Conservation (phyloP, 2,888 invertebrate species). For the Thalpophila matura region DNA sequence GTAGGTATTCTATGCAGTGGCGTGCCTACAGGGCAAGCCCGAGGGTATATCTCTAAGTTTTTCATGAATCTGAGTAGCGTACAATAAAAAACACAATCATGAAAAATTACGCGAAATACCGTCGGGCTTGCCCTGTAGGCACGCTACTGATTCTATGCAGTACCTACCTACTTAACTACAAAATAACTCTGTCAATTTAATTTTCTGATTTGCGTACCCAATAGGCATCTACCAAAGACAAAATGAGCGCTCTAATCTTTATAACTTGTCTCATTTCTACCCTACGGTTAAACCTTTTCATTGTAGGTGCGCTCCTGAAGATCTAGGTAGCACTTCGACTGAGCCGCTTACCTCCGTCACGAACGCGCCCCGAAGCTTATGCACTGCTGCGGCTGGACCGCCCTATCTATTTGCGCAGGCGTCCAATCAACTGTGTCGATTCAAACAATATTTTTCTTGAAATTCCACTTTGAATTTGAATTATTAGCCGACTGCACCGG, state of each 20-base stretch:
- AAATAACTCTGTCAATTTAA: neutral
- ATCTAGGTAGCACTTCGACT: conserved; percentile 65
- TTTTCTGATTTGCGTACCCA: neutral
- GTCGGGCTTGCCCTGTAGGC: too few species aligned
- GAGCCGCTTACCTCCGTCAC: conserved; percentile 80
- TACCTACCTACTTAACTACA: too few species aligned
- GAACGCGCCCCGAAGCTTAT: conserved; percentile 71
- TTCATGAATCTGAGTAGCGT: too few species aligned
- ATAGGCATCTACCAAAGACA: neutral
- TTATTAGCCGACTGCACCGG: neutral
- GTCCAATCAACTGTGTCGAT: conserved; percentile 69
- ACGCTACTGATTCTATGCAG: too few species aligned
- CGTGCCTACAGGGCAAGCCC: too few species aligned
- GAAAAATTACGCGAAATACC: too few species aligned
- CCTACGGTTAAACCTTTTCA: conserved; percentile 54
- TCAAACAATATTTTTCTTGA: conserved; percentile 63
- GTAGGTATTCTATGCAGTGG: too few species aligned
- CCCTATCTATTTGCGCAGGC: conserved; percentile 83
- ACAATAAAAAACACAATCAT: too few species aligned
- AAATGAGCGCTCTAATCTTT: neutral
- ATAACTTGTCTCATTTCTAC: conserved; percentile 30
- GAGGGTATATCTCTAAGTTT: too few species aligned
- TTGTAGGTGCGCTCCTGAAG: conserved; percentile 56
- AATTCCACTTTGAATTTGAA: conserved; percentile 45
- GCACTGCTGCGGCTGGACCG: conserved; percentile 64